Base-by-base conservation (phyloP, 2,113 vertebrate species). In the Sinocyclocheilus maitianheensis region DNA sequence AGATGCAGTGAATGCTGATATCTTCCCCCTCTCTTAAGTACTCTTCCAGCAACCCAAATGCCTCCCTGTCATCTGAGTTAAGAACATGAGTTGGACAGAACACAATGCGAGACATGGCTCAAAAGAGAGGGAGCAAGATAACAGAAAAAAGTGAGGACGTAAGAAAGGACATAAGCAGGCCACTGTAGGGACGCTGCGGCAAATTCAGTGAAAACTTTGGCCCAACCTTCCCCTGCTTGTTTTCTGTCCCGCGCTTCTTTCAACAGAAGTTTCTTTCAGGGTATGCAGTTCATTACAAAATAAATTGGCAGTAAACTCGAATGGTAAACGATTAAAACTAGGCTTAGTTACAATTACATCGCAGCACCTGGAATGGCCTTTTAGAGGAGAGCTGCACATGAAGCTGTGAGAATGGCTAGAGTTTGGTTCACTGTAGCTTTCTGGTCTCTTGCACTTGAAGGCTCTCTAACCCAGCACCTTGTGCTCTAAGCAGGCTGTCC, bases 401-500 rank as follows among this genome's bases (percentile, higher is more conserved):
- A 98, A 98, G 97, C 98, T 98, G 98, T 99, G 97, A 99, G 98
- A 99, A 99, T 97, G 95, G 96, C 97, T 98, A 90, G 93, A 96
- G 95, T 97, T 97, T 98, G 97, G 96, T 99, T 98, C 97, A 99
- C 98, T 98, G 97, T 99, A 98, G 98, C 97, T 98, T 98, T 99
- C 97, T 99, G 97, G 97, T 98, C 97, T 99, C 96, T 95, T 99
- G 98, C 98, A 98, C 97, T 98, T 96, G 96, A 98, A 99, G 97
- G 96, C 97, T 97, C 95, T 99, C 97, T 99, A 99, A 98, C 98
- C 97, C 97, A 97, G 96, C 96, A 96, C 97, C 96, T 95, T 97
- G 95, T 97, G 95, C 94, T 93, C 93, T 95, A 94, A 95, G 91
- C 84, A 90, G 96, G 92, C 94, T 93, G 93, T 93, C 93, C 94